phyloP scores from a whole-genome alignment of 2,113 vertebrate species.

The Hyperoodon ampullatus region DNA sequence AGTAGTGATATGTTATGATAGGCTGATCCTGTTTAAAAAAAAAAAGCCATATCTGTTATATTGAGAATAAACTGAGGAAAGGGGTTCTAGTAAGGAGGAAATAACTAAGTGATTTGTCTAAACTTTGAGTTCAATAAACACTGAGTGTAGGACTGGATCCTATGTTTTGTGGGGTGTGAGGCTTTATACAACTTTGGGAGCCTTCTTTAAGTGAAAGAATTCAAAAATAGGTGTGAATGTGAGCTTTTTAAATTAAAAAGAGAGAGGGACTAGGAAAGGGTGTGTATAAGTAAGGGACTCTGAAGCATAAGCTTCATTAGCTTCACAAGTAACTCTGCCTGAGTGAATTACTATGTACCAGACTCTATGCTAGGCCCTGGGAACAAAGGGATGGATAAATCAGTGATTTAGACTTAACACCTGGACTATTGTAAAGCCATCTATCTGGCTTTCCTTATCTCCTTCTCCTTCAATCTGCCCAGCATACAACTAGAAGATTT shows the following conservation, averaged over 20 bases:
- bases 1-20: not conserved
- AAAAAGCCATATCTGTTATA: not conserved
- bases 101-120: not conserved
- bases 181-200: not conserved
- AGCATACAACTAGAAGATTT: not conserved
- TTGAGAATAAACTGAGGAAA: conserved; percentile 10
- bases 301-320: not conserved
- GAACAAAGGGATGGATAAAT: conserved; percentile 37
- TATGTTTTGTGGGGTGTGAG: not conserved
- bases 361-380: not conserved
- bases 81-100: not conserved
- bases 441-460: not conserved
- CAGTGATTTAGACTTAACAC: conserved; percentile 28
- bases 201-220: not conserved
- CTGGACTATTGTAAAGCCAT: conserved; percentile 3
- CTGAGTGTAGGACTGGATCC: not conserved
- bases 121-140: conserved; percentile 34
- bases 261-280: not conserved
- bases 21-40: not conserved
- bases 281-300: not conserved
- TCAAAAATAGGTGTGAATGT: not conserved
- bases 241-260: not conserved
- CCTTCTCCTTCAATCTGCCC: not conserved
- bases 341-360: not conserved
- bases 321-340: conserved; percentile 8